phyloP scores from a whole-genome alignment of 2,797 vertebrate species.

The Trachops cirrhosus region DNA sequence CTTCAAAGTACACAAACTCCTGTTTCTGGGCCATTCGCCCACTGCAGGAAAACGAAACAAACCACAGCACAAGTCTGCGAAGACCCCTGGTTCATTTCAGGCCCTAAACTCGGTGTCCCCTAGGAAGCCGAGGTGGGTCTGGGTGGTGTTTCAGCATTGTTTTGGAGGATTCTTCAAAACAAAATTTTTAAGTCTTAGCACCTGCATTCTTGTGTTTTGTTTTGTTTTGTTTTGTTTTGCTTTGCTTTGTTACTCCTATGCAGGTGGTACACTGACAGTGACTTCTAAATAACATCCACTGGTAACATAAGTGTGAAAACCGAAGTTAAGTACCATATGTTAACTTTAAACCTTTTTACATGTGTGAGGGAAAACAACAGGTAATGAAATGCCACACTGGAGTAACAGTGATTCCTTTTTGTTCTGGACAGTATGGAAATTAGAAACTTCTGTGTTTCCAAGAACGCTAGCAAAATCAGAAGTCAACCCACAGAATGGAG shows the following conservation, averaged over 20 bases:
- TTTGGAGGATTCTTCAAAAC: neutral
- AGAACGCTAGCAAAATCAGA: neutral
- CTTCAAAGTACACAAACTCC: constrained; percentile 29
- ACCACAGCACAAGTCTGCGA: constrained; percentile 12
- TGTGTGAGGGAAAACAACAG: neutral
- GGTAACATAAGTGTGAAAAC: neutral
- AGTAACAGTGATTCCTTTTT: constrained; percentile 15
- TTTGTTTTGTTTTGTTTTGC: neutral
- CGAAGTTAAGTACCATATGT: neutral
- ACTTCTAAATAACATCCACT: constrained; percentile 25
- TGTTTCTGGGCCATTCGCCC: neutral
- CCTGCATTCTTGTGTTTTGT: neutral
- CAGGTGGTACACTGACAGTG: neutral
- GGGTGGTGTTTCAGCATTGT: neutral
- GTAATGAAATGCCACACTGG: neutral
- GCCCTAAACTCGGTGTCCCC: neutral
- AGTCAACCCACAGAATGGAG: neutral
- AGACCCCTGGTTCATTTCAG: neutral
- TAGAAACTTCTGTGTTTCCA: neutral
- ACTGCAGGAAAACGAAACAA: constrained; percentile 27
- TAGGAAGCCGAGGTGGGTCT: neutral
- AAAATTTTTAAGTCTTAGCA: neutral
- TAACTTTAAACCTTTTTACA: neutral
- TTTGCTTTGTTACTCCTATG: neutral
- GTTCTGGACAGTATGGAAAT: neutral